phyloP scores from a whole-genome alignment of 2,113 vertebrate species.

The Thamnaconus septentrionalis region DNA sequence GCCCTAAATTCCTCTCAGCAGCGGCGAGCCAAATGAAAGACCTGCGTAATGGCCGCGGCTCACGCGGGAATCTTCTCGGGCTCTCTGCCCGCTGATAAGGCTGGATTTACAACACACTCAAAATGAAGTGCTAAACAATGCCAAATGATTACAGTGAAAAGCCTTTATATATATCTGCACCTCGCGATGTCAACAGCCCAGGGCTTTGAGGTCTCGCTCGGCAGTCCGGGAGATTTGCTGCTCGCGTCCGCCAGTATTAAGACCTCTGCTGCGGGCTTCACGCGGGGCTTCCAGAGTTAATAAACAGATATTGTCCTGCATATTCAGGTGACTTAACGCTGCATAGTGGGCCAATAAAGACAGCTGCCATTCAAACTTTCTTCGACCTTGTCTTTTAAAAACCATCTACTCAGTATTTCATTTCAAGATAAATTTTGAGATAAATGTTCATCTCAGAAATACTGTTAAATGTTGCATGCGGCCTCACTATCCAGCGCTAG shows the following conservation, averaged over 20 bases:
- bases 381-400: not conserved
- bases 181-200: slow-evolving; percentile 27
- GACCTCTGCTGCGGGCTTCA: slow-evolving; percentile 8
- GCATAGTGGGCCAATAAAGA: slow-evolving; percentile 1
- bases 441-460: not conserved
- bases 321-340: not conserved
- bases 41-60: too few relatives aligned
- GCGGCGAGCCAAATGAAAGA: too few relatives aligned
- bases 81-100: too few relatives aligned
- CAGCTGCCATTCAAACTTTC: not conserved
- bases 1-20: too few relatives aligned
- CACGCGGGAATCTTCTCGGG: too few relatives aligned
- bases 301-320: slow-evolving; percentile 21
- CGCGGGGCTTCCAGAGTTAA: slow-evolving; percentile 12
- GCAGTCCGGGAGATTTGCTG: slow-evolving; percentile 34
- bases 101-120: too few relatives aligned
- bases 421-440: not conserved
- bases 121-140: too few relatives aligned
- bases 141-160: too few relatives aligned
- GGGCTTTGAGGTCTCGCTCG: slow-evolving; percentile 24
- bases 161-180: slow-evolving; percentile 8
- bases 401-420: not conserved
- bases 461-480: too few relatives aligned
- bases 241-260: slow-evolving; percentile 38
- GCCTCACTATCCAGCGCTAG: too few relatives aligned